Evolutionary conservation across 2,797 vertebrate genomes (phyloP).

Genomic region (Glossophaga mutica): DNA sequence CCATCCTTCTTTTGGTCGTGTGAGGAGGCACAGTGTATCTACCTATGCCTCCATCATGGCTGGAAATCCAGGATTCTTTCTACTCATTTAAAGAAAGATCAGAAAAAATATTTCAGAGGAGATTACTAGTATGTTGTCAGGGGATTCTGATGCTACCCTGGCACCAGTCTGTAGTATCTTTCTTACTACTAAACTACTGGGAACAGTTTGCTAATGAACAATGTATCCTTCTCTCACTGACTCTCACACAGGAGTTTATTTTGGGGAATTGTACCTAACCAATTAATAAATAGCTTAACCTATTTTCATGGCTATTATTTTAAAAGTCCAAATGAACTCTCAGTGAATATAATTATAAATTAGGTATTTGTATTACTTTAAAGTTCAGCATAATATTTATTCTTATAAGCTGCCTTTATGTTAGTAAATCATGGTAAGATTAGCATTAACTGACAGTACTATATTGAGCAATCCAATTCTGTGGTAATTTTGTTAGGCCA

Average conservation of each 20-base stretch:
- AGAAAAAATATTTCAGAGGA: background rate
- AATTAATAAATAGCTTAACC: background rate
- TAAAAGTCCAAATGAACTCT: slow-evolving; percentile 1
- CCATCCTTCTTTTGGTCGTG: too few relatives aligned
- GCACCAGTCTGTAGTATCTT: background rate
- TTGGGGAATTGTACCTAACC: background rate
- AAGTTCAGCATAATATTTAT: slow-evolving; percentile 64
- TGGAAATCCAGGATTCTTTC: background rate
- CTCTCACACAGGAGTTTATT: background rate
- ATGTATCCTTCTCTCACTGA: background rate
- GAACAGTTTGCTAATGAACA: slow-evolving; percentile 1
- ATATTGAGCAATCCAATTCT: slow-evolving; percentile 73
- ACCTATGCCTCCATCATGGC: too few relatives aligned
- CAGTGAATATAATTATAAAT: slow-evolving; percentile 31
- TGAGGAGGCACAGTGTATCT: too few relatives aligned
- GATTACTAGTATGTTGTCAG: background rate
- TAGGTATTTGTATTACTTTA: slow-evolving; percentile 50
- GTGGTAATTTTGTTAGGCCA: slow-evolving; percentile 79
- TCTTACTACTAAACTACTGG: slow-evolving; percentile 1
- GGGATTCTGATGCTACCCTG: background rate
- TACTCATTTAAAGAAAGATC: background rate
- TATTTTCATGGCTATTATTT: slow-evolving; percentile 38
- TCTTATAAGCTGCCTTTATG: slow-evolving; percentile 67
- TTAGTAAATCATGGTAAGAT: slow-evolving; percentile 73
- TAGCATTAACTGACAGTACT: slow-evolving; percentile 79